Conservation (phyloP, 92 coral and sea anemone genomes). For the Epizoanthus illoricatus region DNA sequence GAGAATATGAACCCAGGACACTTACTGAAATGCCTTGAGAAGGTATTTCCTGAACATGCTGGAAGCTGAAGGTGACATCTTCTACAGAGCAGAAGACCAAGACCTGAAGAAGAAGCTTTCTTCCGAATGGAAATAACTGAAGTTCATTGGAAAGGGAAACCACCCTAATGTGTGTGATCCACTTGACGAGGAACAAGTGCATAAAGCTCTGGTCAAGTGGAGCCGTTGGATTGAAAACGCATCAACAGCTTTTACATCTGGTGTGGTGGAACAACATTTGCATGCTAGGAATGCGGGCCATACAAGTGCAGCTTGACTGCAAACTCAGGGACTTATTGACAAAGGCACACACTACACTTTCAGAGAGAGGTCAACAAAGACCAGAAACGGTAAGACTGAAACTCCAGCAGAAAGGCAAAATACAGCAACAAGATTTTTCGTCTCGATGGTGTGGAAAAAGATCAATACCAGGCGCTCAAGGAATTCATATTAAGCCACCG, state of each 20-base stretch:
- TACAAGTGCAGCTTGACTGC: conserved; percentile 22
- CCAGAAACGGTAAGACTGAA: conserved; percentile 26
- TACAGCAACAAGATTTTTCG: conserved; percentile 42
- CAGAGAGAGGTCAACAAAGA: conserved; percentile 29
- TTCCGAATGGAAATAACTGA: conserved; percentile 36
- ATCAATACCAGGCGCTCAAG: conserved; percentile 2
- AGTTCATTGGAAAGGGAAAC: conserved; percentile 34
- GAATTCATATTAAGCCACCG: conserved; percentile 1
- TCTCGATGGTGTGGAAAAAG: conserved; percentile 15
- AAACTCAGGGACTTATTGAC: conserved; percentile 39
- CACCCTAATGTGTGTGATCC: conserved; percentile 31
- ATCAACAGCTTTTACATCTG: conserved; percentile 22
- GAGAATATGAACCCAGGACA: conserved; percentile 41
- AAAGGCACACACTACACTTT: conserved; percentile 6
- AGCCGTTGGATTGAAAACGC: too few species aligned
- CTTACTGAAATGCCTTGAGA: conserved; percentile 36
- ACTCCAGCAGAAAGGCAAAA: not conserved
- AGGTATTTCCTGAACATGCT: conserved; percentile 31
- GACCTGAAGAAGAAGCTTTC: conserved; percentile 33
- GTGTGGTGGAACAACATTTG: conserved; percentile 45
- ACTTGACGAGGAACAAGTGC: conserved; percentile 40
- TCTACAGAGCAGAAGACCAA: conserved; percentile 17
- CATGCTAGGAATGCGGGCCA: conserved; percentile 34
- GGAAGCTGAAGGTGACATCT: conserved; percentile 13
- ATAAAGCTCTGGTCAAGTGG: too few species aligned